These are phyloP conservation scores for Trachurus trachurus DNA, from an alignment of 2,797 vertebrate genomes.

Conservation along the genomic window DNA sequence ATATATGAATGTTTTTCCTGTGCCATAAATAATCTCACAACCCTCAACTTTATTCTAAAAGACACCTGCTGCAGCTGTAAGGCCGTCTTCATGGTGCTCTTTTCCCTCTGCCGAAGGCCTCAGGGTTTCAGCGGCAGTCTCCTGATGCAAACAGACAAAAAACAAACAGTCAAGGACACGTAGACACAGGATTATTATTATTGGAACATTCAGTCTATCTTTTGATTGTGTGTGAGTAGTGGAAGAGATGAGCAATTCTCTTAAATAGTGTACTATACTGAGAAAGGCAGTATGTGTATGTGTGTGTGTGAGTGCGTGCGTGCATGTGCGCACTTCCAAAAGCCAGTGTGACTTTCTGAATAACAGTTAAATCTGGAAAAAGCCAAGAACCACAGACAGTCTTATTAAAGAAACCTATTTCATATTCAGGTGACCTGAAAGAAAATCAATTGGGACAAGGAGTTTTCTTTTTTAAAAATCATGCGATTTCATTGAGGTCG, in stretches of 20 bases:
- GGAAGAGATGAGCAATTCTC: neutral
- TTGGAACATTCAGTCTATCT: neutral
- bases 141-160: constrained; percentile 57
- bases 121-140: constrained; percentile 76
- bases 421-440: constrained; percentile 68
- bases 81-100: constrained; percentile 63
- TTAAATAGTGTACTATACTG: neutral
- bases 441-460: constrained; percentile 54
- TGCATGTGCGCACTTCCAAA: neutral
- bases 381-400: constrained; percentile 21
- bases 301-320: neutral
- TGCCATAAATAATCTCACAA: neutral
- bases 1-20: neutral
- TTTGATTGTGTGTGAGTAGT: neutral
- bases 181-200: neutral
- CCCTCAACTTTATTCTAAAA: neutral
- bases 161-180: constrained; percentile 5
- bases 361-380: constrained; percentile 19
- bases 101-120: constrained; percentile 70
- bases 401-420: constrained; percentile 58
- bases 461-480: constrained; percentile 23
- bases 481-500: constrained; percentile 48
- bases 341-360: constrained; percentile 5
- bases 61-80: constrained; percentile 61
- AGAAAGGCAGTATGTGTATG: neutral